phyloP scores from a whole-genome alignment of 2,113 vertebrate species.

The zebrafish (Danio rerio) region GRCz12tu NC_133180.1:71751501-71752000 shows the following conservation, averaged over 20 bases:
- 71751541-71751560: constrained; percentile 62
- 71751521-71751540: constrained; percentile 53
- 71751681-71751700: constrained; percentile 1
- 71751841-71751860: neutral
- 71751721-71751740: neutral
- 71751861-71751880: neutral
- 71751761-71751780: neutral
- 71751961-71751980: neutral
- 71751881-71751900: constrained; percentile 56
- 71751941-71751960: neutral
- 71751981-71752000: neutral
- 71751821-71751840: neutral
- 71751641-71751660: constrained; percentile 51
- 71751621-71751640: constrained; percentile 59
- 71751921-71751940: neutral
- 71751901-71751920: constrained; percentile 59
- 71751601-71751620: constrained; percentile 59
- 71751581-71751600: constrained; percentile 51
- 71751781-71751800: neutral
- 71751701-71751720: neutral
- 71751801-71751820: neutral
- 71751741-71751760: neutral
- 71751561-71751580: constrained; percentile 39
- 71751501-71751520: constrained; percentile 46
- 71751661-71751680: constrained; percentile 45